phyloP scores from a whole-genome alignment of 2,113 vertebrate genomes.

The Bos javanicus region DNA sequence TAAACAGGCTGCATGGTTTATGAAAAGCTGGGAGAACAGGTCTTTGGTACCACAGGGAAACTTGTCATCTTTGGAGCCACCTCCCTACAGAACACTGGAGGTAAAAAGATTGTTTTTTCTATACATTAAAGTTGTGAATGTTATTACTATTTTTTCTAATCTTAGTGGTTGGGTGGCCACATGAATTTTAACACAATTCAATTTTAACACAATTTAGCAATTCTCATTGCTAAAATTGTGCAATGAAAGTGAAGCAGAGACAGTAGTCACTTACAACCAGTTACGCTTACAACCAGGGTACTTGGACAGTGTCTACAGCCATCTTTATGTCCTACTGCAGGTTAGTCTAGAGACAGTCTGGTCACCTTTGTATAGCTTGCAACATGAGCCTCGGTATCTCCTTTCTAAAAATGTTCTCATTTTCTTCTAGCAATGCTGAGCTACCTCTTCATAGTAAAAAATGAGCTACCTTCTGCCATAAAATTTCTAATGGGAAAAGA shows the following conservation, averaged over 20 bases:
- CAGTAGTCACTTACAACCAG: background rate
- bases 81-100: conserved; percentile 85
- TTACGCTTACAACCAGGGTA: background rate
- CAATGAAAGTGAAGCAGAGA: background rate
- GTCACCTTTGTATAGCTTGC: background rate
- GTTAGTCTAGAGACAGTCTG: background rate
- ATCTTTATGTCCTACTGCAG: background rate
- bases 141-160: background rate
- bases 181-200: background rate
- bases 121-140: background rate
- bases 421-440: conserved; percentile 92
- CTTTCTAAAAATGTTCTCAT: conserved; percentile 72
- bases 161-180: background rate
- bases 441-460: conserved; percentile 98
- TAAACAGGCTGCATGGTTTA: conserved; percentile 85
- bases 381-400: background rate
- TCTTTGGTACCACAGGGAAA: conserved; percentile 84
- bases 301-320: accelerated
- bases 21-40: conserved; percentile 85
- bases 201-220: background rate
- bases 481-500: conserved; percentile 84
- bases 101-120: conserved; percentile 69
- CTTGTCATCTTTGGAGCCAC: conserved; percentile 85
- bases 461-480: conserved; percentile 95
- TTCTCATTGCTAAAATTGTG: background rate